phyloP scores from a whole-genome alignment of 2,113 vertebrate species.

The Cynoglossus semilaevis region DNA sequence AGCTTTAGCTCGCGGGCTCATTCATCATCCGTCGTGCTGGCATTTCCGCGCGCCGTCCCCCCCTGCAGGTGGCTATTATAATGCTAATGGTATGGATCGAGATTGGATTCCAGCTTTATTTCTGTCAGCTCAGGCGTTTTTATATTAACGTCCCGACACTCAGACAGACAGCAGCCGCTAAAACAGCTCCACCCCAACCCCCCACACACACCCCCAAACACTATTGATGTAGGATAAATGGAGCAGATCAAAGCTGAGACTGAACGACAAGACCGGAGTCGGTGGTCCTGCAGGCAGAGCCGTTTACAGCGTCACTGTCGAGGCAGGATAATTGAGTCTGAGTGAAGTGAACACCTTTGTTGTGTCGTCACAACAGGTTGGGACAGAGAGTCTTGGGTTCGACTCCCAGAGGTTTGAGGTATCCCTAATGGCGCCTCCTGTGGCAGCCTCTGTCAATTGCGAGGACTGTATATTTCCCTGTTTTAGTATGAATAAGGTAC shows the following conservation, averaged over 20 bases:
- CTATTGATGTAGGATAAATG: constrained; percentile 36
- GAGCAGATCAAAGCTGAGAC: constrained; percentile 30
- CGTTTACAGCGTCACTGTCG: constrained; percentile 14
- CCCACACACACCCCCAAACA: not conserved
- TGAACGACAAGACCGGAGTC: constrained; percentile 18
- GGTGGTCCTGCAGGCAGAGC: not conserved
- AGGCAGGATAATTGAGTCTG: constrained; percentile 12
- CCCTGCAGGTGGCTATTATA: constrained; percentile 37
- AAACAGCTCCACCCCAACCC: constrained; percentile 30
- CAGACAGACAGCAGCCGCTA: constrained; percentile 2
- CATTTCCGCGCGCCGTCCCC: constrained; percentile 9
- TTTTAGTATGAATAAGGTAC: too few relatives aligned
- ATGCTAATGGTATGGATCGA: constrained; percentile 46
- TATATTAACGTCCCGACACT: constrained; percentile 7
- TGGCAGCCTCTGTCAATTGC: too few relatives aligned
- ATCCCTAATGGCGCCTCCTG: too few relatives aligned
- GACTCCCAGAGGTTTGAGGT: too few relatives aligned
- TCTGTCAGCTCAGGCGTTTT: constrained; percentile 17
- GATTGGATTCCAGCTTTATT: constrained; percentile 41
- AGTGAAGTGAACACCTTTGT: too few relatives aligned
- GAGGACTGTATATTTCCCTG: too few relatives aligned
- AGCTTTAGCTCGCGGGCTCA: constrained; percentile 49
- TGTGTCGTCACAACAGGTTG: too few relatives aligned
- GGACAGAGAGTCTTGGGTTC: too few relatives aligned
- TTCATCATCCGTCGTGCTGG: constrained; percentile 52